A percentile compares a stretch with the other conserved stretches of the same genome.
These are phyloP conservation scores for Odontophorus gujanensis DNA, from an alignment of 2,113 vertebrate species.

Conservation along the genomic window DNA sequence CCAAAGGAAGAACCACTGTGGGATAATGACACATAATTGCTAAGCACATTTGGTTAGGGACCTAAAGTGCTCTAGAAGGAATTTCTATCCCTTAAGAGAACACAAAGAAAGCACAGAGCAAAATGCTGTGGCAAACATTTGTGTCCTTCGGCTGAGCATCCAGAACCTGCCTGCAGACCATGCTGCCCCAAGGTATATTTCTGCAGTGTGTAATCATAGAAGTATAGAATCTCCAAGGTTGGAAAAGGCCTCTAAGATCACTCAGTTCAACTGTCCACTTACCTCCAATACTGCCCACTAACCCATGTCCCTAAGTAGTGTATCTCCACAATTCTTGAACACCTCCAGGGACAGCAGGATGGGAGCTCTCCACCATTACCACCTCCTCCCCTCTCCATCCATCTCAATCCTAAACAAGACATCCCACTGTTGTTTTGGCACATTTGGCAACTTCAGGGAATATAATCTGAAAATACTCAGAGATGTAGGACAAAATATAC, in stretches of 20 bases:
- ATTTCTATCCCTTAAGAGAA: background rate
- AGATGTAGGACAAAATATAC: conserved; percentile 27
- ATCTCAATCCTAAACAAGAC: background rate
- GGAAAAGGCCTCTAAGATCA: no score
- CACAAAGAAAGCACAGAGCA: background rate
- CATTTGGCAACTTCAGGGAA: background rate
- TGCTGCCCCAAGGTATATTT: background rate
- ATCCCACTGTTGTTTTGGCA: background rate
- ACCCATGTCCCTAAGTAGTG: no score
- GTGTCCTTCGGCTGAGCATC: background rate
- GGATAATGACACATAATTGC: background rate
- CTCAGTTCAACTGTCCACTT: no score
- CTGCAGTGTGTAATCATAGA: no score
- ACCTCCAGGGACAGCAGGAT: no score
- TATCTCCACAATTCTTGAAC: no score
- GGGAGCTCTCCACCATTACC: no score
- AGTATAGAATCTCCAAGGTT: no score
- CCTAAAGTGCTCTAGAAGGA: background rate
- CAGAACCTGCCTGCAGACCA: background rate
- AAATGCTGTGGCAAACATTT: accelerated
- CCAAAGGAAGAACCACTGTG: background rate
- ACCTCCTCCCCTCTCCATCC: background rate
- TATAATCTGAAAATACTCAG: conserved; percentile 35
- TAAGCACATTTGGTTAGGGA: background rate
- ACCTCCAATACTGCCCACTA: no score